Evolutionary conservation across 2,888 invertebrate genomes (phyloP).

Genomic region (Camptogramma bilineatum): DNA sequence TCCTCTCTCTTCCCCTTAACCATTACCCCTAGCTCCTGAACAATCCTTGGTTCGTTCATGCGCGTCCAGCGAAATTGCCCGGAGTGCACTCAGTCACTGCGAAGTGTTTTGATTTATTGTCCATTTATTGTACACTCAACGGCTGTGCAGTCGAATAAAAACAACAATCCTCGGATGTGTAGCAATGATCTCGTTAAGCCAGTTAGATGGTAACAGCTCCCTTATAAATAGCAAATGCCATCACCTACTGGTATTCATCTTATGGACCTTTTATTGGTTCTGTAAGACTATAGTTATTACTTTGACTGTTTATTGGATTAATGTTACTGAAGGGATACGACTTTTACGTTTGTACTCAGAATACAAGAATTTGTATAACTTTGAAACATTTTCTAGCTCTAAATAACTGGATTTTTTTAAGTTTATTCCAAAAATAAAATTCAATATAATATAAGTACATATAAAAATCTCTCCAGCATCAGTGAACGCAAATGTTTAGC

Average conservation of each 20-base stretch:
- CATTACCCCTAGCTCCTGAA: conserved; percentile 52
- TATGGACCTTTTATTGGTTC: conserved; percentile 18
- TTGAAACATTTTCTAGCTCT: no score
- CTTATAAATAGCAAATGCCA: conserved; percentile 33
- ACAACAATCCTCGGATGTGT: conserved; percentile 56
- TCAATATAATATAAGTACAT: no score
- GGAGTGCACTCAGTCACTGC: conserved; percentile 70
- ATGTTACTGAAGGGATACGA: neutral
- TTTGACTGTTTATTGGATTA: neutral
- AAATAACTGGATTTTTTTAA: no score
- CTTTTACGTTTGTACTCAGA: neutral
- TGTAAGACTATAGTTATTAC: conserved; percentile 2
- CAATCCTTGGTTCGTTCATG: conserved; percentile 55
- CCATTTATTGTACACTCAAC: conserved; percentile 75
- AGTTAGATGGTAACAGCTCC: conserved; percentile 41
- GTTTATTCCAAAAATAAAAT: no score
- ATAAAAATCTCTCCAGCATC: no score
- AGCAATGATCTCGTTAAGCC: conserved; percentile 52
- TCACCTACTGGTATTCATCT: conserved; percentile 17
- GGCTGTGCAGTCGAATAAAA: conserved; percentile 58
- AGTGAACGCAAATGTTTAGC: no score
- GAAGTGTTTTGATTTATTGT: conserved; percentile 81
- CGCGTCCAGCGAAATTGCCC: conserved; percentile 69
- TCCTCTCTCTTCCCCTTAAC: conserved; percentile 40
- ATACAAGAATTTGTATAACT: no score